These are phyloP conservation scores for Pachycephus smyrnensis DNA, from an alignment of 2,888 invertebrate genomes.

Conservation along the genomic window DNA sequence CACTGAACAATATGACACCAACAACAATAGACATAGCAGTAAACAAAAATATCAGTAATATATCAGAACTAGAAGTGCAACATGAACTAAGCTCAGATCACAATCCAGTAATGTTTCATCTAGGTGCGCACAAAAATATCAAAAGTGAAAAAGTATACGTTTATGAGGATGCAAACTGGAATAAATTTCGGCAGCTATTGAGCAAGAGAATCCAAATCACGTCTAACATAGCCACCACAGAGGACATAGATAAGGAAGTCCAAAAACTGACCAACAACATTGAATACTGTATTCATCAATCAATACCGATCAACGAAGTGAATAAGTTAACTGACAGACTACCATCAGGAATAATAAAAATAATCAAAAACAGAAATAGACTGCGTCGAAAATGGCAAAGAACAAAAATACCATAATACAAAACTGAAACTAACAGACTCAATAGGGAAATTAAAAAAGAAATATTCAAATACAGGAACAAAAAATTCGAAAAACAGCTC, in stretches of 20 bases:
- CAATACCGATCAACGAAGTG: conserved; percentile 12
- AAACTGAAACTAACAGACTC: neutral
- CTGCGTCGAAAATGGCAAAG: conserved; percentile 23
- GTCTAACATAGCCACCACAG: conserved; percentile 8
- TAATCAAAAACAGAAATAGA: conserved; percentile 19
- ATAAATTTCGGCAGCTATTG: conserved; percentile 22
- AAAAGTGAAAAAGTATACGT: neutral
- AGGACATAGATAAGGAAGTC: conserved; percentile 29
- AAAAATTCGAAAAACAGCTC: conserved; percentile 14
- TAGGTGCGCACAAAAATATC: conserved; percentile 10
- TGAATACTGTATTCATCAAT: conserved; percentile 18
- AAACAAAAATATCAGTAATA: conserved; percentile 36
- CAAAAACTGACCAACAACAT: conserved; percentile 26
- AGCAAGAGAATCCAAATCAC: conserved; percentile 23
- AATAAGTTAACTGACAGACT: conserved; percentile 1
- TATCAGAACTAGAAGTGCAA: conserved; percentile 20
- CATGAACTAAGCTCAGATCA: conserved; percentile 44
- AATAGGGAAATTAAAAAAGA: conserved; percentile 19
- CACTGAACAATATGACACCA: conserved; percentile 34
- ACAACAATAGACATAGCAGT: conserved; percentile 41
- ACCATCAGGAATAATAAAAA: neutral
- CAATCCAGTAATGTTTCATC: conserved; percentile 31
- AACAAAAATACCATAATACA: conserved; percentile 9
- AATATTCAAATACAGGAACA: conserved; percentile 19
- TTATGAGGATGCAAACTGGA: conserved; percentile 33